Evolutionary conservation across 1,140 invertebrate species (phyloP), one percentile per base, ranked within the genome.

Genomic region (Ganaspis sp.): DNA sequence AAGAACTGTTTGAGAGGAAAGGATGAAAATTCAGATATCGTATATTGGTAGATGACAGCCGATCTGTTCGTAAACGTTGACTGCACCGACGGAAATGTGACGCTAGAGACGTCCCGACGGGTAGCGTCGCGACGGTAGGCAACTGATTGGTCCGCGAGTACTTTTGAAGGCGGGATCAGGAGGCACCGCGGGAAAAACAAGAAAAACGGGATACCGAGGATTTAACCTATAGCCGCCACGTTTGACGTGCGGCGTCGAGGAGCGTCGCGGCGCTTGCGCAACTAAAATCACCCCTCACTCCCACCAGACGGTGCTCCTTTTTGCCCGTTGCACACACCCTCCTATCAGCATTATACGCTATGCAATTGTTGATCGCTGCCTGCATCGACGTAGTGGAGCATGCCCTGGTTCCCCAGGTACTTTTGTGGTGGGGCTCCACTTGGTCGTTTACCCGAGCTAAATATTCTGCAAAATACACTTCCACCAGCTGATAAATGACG

Each of bases 91-190:
- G 79, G 79, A 80, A 77, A 49, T 49, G 78, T 84, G 83, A 85
- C 79, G 83, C 80, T 83, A 84, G 84, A 84, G 83, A 82, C 80
- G 79, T 84, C 74, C 74, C 81, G 79, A 82, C 76, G 81, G 76
- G 58, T 75, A 76, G 82, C 82, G 82, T 81, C 80, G 79, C 38
- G 77, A 74, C 83, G 81, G 75, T 74, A 75, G 78, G 74, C 70
- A 75, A 77, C 81, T 82, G 89, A 91, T 90, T 91, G 90, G 90
- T 90, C 87, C 83, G 79, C 74, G 73, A 81, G 81, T 86, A 90
- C 87, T 90, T 90, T 89, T 90, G 90, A 91, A 91, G 90, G 90
- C 90, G 90, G 90, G 90, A 91, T 91, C 90, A 91, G 90, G 89
- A 90, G 88, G 87, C 90, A 89, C 85, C 85, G 82, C 82, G 87